phyloP scores from a whole-genome alignment of 2,888 invertebrate genomes.

The Zonitis immaculata region DNA sequence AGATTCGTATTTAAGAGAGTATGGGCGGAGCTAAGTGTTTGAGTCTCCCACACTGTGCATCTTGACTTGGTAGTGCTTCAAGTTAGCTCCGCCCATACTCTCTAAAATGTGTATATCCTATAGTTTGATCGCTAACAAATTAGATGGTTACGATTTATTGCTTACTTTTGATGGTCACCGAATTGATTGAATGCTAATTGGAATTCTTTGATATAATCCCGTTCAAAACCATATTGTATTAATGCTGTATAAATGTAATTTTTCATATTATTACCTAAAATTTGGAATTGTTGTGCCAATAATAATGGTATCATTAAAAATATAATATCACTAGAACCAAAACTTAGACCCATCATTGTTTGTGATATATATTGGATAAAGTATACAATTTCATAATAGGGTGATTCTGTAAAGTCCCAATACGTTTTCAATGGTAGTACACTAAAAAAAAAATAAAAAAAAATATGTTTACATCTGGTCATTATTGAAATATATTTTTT shows the following conservation, averaged over 20 bases:
- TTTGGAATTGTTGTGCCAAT: background rate
- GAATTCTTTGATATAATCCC: background rate
- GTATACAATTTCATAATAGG: background rate
- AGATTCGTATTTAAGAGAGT: too few relatives aligned
- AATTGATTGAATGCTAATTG: background rate
- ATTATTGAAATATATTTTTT: too few relatives aligned
- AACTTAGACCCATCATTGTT: background rate
- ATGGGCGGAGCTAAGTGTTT: too few relatives aligned
- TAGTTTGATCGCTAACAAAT: too few relatives aligned
- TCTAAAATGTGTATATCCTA: too few relatives aligned
- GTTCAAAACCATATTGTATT: background rate
- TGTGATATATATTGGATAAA: background rate
- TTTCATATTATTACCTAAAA: background rate
- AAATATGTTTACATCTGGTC: background rate
- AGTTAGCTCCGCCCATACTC: too few relatives aligned
- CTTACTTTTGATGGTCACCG: background rate
- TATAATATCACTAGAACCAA: background rate
- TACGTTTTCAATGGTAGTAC: background rate
- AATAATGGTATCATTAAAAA: background rate
- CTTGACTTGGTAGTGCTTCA: too few relatives aligned
- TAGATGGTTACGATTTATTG: too few relatives aligned
- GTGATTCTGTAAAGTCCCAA: background rate
- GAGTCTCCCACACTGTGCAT: too few relatives aligned
- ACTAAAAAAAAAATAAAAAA: background rate
- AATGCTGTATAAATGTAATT: background rate